A percentile compares a stretch with the other conserved stretches of the same genome.
These are phyloP conservation scores for Xerus inauris DNA, from an alignment of 2,113 vertebrate genomes.

Conservation along the genomic window DNA sequence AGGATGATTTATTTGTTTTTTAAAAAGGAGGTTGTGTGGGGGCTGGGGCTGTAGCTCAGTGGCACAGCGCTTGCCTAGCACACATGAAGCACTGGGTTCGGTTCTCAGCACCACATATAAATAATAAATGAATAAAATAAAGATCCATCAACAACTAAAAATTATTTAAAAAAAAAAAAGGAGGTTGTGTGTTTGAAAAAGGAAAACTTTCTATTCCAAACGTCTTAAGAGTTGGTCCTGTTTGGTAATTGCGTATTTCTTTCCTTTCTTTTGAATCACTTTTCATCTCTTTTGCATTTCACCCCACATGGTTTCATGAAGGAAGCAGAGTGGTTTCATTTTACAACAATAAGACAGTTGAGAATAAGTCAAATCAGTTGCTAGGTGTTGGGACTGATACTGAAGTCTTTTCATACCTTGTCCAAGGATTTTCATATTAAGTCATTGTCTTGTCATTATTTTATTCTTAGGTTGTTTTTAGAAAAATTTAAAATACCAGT, in stretches of 20 bases:
- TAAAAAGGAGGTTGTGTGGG: not conserved
- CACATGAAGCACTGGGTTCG: no score
- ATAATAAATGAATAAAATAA: no score
- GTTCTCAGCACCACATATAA: no score
- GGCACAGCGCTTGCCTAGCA: no score
- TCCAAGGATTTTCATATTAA: conserved; percentile 28
- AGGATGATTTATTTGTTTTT: not conserved
- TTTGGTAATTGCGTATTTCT: not conserved
- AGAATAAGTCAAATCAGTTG: conserved; percentile 41
- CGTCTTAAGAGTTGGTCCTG: not conserved
- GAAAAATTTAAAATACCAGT: conserved; percentile 10
- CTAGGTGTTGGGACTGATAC: not conserved
- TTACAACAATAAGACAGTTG: conserved; percentile 42
- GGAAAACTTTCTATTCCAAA: conserved; percentile 22
- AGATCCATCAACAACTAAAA: no score
- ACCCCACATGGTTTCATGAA: conserved; percentile 41
- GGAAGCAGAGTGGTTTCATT: conserved; percentile 5
- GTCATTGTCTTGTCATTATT: conserved; percentile 36
- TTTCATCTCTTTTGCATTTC: conserved; percentile 24
- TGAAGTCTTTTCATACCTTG: not conserved
- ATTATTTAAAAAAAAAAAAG: no score
- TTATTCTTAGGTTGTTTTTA: conserved; percentile 44
- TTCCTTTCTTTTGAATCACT: conserved; percentile 36
- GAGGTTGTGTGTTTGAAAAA: not conserved
- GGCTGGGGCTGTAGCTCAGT: no score